Evolutionary conservation across 2,113 vertebrate genomes (phyloP), one percentile per base, ranked within the genome.

Genomic region (Gobiocypris rarus): DNA sequence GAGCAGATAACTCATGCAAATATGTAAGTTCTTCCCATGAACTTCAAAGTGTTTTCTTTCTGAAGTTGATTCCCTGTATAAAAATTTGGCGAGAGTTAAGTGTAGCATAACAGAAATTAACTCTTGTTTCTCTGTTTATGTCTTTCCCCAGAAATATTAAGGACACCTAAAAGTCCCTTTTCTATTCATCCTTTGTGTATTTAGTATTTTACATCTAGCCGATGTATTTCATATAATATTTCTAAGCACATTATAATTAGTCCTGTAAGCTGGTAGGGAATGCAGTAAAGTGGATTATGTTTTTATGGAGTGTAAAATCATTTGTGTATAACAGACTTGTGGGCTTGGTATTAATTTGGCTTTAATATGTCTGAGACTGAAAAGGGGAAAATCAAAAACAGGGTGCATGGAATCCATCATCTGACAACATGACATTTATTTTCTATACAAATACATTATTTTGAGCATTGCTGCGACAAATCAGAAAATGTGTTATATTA

Each of bases 231-330:
- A 14, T 26, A 43, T 0, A 61, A 76, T 8, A 24, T 59, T 24
- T 45, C 0, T 43, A 43, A 26, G 13, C 45, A 43, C n/a, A 43
- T 24, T 45, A 77, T 50, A 75, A 83, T 67, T 67, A 48, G 34
- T 50, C 14, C 6, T 76, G 58, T 54, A 67, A 83, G 22, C 59
- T 83, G 73, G 50, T 52, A 48, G 14, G 71, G 81, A 74, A 83
- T 83, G 82, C 65, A 41, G 17, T n/a, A 75, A 61, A 52, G 17
- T 63, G 43, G 56, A 83, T 83, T 65, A 83, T 38, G 56, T 24
- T 78, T 61, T 41, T 61, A 78, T 9, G 14, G 26, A n/a, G 56
- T 26, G 38, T 19, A 45, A 26, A 45, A 45, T 71, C 0, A 24
- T 59, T 78, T 50, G 74, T 41, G 31, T 14, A 3, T 67, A 67